Base-by-base conservation (phyloP, 2,113 vertebrate species). In the Rana temporaria region DNA sequence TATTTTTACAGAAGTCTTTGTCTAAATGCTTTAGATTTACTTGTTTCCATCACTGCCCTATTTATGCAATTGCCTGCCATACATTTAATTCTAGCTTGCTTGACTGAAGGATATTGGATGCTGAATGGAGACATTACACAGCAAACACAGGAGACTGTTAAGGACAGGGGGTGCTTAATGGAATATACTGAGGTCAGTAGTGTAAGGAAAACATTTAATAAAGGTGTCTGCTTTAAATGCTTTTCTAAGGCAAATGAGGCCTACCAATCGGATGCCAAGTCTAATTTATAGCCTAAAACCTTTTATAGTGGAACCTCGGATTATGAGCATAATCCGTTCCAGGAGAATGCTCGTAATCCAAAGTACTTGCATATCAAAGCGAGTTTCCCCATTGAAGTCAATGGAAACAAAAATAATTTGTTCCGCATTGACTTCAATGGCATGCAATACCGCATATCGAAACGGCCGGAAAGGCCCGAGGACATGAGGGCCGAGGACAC, bases 11-110 rank as follows among this genome's bases (percentile, higher is more conserved):
- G 52, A 53, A 67, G 30, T 3, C 64, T 42, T 56, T 82, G n/a
- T 59, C 71, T 82, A 75, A 79, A 74, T 67, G 70, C 67, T 67
- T 17, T 67, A 30, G 38, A 75, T 75, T 71, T 82, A 66, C 62
- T 66, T 74, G n/a, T 56, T 26, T 57, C 26, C 14, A 17, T 20
- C 42, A 67, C 59, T 75, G 30, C 70, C 63, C 80, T 75, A 67
- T 60, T 82, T 24, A 30, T 82, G 32, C 22, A 66, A 19, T n/a
- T 59, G n/a, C 57, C 60, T 32, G 62, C 55, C 19, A 20, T 72
- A 82, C 57, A 72, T 75, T 67, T 71, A 75, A 30, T 75, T 53
- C 53, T 66, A 55, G 30, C 59, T 79, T 56, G 63, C 30, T 63
- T 53, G 79, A 63, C 52, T 71, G 57, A 71, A 72, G 18, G 24